Conservation (phyloP, 1,140 invertebrate species). For the Drosophila parvula region DNA sequence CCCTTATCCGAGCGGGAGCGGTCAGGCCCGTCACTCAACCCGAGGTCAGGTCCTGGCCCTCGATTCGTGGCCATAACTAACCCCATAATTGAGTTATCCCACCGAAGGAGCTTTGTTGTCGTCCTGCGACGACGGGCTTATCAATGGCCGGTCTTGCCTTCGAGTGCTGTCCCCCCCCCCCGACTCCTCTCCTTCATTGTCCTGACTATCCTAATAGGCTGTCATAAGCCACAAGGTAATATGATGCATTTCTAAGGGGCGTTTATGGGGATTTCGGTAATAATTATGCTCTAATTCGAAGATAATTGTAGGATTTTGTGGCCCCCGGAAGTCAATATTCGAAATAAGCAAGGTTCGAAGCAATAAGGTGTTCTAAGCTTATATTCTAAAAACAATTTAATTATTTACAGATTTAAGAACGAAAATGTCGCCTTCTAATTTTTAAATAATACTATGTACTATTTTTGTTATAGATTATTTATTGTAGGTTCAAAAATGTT, state of each 20-base stretch:
- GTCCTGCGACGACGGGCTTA: conserved; percentile 45
- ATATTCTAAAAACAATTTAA: no score
- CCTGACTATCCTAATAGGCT: background rate
- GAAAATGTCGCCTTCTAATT: no score
- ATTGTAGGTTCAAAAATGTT: no score
- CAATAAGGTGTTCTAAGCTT: no score
- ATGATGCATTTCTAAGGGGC: conserved; percentile 8
- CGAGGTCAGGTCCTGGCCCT: background rate
- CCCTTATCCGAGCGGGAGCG: conserved; percentile 25
- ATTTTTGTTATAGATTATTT: no score
- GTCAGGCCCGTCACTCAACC: conserved; percentile 33
- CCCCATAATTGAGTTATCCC: conserved; percentile 67
- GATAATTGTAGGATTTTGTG: background rate
- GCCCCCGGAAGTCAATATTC: no score
- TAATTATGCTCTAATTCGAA: background rate
- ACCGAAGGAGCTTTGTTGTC: conserved; percentile 33
- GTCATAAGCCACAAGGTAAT: conserved; percentile 10
- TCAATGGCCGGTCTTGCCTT: conserved; percentile 23
- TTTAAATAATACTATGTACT: no score
- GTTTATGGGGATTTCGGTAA: background rate
- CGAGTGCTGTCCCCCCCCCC: conserved; percentile 8
- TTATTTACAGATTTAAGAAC: no score
- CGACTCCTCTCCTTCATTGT: background rate
- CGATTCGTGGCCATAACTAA: conserved; percentile 41
- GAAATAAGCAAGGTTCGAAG: no score